Evolutionary conservation across 1,140 invertebrate species (phyloP), one percentile per base, ranked within the genome.

Genomic region (Anadara kagoshimensis): DNA sequence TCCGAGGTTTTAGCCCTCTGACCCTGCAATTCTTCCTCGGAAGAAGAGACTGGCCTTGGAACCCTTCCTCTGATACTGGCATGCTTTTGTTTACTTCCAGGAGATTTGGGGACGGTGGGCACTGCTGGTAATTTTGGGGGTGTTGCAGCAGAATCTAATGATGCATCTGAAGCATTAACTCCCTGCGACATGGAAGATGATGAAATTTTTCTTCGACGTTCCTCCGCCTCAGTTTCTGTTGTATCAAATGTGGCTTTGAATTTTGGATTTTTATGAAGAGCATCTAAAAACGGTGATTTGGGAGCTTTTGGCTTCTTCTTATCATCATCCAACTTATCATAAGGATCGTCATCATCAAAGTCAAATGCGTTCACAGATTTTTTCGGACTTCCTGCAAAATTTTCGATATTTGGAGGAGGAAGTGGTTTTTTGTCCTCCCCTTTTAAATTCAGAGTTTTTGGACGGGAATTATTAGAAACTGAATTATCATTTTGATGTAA

Each of bases 221-320:
- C 76, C 20, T 80, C 81, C 41, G 81, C 81, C 44, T 80, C 81
- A 16, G 69, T 67, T 47, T 82, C 78, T 20, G 68, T 80, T 7
- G 62, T 63, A n/a, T 67, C 24, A 54, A 64, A 75, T 11, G 76
- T 77, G 14, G 72, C 73, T 58, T 71, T 72, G 45, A 82, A 82
- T 26, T 76, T 80, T 2, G 70, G 56, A 63, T 80, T 82, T 8
- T 51, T 70, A 11, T 80, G 78, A 26, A 82, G 65, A n/a, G 76
- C 81, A 53, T 43, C 69, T 14, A 82, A 59, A 29, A 82, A 64
- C 2, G 81, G 76, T 11, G 81, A 78, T 51, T 75, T 75, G 3
- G 79, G 76, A 14, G 59, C 56, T 24, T 58, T 56, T 5, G 43
- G 58, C 20, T 65, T 67, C 16, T 69, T 78, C 70, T 69, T 44